Evolutionary conservation across 2,113 vertebrate genomes (phyloP).

Genomic region (Vicugna pacos): DNA sequence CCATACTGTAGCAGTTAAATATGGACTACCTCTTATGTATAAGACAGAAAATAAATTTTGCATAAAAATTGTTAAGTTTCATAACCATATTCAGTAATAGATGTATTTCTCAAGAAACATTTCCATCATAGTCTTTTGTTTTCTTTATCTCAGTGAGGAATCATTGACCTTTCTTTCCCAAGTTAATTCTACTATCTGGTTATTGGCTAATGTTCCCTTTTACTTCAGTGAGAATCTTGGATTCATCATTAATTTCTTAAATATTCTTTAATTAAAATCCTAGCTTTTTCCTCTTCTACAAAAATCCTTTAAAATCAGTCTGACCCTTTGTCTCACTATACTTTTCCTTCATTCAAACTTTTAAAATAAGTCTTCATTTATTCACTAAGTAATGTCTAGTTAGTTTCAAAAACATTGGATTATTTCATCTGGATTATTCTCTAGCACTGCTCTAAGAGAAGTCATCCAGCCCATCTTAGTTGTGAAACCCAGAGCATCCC

Average conservation of each 20-base stretch:
- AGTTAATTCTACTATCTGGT: background rate
- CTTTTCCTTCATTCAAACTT: background rate
- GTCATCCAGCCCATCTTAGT: background rate
- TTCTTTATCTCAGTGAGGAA: background rate
- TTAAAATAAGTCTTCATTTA: background rate
- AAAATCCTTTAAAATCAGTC: background rate
- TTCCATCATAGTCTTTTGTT: background rate
- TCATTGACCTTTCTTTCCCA: background rate
- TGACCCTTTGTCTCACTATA: background rate
- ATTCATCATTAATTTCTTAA: background rate
- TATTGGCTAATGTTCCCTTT: background rate
- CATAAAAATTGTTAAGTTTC: background rate
- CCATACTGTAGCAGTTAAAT: background rate
- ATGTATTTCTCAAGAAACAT: background rate
- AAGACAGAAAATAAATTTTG: background rate
- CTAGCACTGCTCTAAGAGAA: background rate
- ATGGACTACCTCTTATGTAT: background rate
- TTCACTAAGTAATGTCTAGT: background rate
- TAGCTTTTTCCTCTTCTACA: background rate
- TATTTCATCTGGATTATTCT: background rate
- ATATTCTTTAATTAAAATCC: background rate
- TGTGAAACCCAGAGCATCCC: background rate
- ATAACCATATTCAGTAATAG: background rate
- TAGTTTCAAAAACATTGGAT: background rate
- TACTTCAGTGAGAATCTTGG: background rate